Evolutionary conservation across 2,797 vertebrate genomes (phyloP).

Genomic region (Hafferia zeledoni): DNA sequence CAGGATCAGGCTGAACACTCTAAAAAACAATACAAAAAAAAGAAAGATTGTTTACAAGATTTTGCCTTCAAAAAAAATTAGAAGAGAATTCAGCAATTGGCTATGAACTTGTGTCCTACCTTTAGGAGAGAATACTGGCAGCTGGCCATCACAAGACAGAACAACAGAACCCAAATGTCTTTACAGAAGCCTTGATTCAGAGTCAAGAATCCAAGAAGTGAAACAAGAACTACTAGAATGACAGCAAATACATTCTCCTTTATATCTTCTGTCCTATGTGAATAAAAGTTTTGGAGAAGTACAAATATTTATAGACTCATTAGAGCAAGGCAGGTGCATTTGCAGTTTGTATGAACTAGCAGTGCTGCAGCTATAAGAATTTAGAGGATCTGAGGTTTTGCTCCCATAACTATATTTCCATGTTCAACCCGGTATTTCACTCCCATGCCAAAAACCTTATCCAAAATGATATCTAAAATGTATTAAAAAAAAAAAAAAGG

Average conservation of each 20-base stretch:
- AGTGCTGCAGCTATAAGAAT: neutral
- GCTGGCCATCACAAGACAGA: conserved; percentile 96
- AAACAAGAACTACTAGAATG: conserved; percentile 89
- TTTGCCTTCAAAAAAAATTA: neutral
- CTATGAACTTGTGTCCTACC: conserved; percentile 74
- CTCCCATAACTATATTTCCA: neutral
- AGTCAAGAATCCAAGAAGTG: conserved; percentile 92
- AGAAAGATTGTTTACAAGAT: neutral
- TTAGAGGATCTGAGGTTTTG: neutral
- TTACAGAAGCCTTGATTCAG: conserved; percentile 93
- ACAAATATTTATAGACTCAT: neutral
- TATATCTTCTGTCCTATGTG: conserved; percentile 88
- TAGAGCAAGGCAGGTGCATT: neutral
- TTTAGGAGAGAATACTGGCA: conserved; percentile 98
- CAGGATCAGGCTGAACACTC: conserved; percentile 97
- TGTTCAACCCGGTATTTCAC: neutral
- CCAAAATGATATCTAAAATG: neutral
- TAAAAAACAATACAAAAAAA: conserved; percentile 75
- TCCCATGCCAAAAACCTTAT: neutral
- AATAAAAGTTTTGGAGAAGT: neutral
- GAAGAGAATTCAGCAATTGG: neutral
- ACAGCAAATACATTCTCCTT: conserved; percentile 89
- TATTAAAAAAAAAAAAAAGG: neutral
- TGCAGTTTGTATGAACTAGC: neutral
- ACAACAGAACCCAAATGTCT: conserved; percentile 93